Base-by-base conservation (phyloP, 2,797 vertebrate genomes). In the Glyptemys insculpta region DNA sequence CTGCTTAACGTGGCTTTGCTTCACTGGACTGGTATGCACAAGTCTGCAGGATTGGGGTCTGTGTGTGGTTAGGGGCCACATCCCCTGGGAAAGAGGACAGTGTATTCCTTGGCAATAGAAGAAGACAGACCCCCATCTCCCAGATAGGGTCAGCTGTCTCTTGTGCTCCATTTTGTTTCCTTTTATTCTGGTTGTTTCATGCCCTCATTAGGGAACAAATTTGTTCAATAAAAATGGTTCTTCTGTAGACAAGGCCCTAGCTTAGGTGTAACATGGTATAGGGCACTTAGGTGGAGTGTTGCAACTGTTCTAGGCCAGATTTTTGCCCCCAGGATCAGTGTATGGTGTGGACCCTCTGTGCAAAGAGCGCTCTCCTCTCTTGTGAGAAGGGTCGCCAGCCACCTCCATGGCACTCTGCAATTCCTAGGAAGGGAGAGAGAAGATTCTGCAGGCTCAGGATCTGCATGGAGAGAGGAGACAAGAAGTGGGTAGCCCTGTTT, bases 321-420 rank as follows among this genome's bases (percentile, higher is more conserved):
- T 23, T n/a, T 18, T 16, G 50, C 79, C 81, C 18, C 0, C 0
- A 0, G 9, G 1, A 8, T 25, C 15, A 6, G 8, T 2, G 4
- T 1, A 8, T 9, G 68, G 53, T 8, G 2, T 50, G 8, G 15
- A 8, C 11, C 7, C 47, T 0, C 19, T 0, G 1, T 9, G 31
- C 0, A 15, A 10, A 5, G 76, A 4, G 50, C 29, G 41, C 11
- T 25, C 8, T 49, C 25, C 52, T 88, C 34, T 56, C 44, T 62
- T 8, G 57, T 59, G 2, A 34, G 12, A 79, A n/a, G 37, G 8
- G 4, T 11, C 16, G 3, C 14, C 79, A 37, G 82, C 9, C 2
- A n/a, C 25, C 2, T 4, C 72, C 79, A 31, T 1, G 27, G 65
- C 12, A 87, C 18, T 6, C 49, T 44, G 44, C 2, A 8, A 44